Base-by-base conservation (phyloP, 2,797 vertebrate species). In the Sternotherus odoratus region DNA sequence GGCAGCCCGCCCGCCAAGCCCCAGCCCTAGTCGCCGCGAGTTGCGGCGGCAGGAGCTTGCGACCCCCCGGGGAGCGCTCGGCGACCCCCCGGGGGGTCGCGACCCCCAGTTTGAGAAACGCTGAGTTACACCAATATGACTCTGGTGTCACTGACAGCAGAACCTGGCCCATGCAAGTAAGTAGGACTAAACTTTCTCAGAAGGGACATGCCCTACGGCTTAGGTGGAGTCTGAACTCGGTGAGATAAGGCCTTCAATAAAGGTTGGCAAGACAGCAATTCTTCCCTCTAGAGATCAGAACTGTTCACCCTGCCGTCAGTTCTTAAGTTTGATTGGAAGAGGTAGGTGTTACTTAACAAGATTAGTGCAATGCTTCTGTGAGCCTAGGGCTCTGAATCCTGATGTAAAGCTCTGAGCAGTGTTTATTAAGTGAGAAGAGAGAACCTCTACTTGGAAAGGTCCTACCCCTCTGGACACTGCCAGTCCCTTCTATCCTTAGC, bases 171-270 rank as follows among this genome's bases (percentile, higher is more conserved):
- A 1, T 51, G 7, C 1, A 0, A 50, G 46, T 48, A 82, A 2
- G 5, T 33, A 66, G 46, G 15, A 26, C 43, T 15, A 88, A 16
- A 33, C 56, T 21, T 66, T 79, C 39, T 51, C 30, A 13, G 5
- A 72, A 46, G 0, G 60, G 17, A 30, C 1, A 0, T 43, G 4
- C 80, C 53, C 24, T 54, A 77, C 24, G 33, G 1, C 0, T 33
- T 81, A 63, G 17, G 16, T 63, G 39, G 43, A n/a, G 0, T 46
- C 79, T 54, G 46, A 53, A 81, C 50, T 5, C 85, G 69, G 28
- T 88, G 51, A 81, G 33, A 53, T 39, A 79, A 88, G 11, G 56
- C 19, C n/a, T n/a, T n/a, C n/a, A n/a, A n/a, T n/a, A n/a, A n/a
- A n/a, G n/a, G n/a, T n/a, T n/a, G n/a, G n/a, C n/a, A n/a, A n/a